Conservation (phyloP, 2,113 vertebrate species). For the Aptenodytes forsteri region DNA sequence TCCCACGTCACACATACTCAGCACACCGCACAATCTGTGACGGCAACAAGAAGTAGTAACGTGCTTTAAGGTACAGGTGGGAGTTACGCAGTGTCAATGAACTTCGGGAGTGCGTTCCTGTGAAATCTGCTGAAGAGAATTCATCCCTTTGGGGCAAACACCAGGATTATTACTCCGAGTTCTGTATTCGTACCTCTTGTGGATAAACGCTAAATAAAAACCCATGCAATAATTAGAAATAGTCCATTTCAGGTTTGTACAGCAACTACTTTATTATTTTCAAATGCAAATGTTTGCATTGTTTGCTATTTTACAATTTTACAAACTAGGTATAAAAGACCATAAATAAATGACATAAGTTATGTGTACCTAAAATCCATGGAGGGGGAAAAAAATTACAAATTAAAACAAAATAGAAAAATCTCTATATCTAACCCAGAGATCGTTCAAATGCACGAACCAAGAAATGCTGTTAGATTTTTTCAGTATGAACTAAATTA, state of each 20-base stretch:
- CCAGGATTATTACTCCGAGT: background rate
- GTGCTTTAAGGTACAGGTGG: rapidly evolving
- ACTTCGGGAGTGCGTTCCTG: background rate
- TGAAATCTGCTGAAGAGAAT: background rate
- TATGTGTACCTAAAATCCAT: constrained; percentile 96
- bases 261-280: constrained; percentile 96
- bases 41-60: rapidly evolving
- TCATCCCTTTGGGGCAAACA: background rate
- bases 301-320: constrained; percentile 98
- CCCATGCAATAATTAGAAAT: background rate
- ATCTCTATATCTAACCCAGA: constrained; percentile 87
- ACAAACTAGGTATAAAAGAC: constrained; percentile 99
- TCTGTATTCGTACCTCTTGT: background rate
- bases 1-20: background rate
- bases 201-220: background rate
- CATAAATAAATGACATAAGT: constrained; percentile 99
- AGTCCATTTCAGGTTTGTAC: constrained; percentile 67
- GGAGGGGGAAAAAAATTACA: constrained; percentile 74
- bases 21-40: rapidly evolving
- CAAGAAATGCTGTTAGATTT: constrained; percentile 81
- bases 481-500: constrained; percentile 86
- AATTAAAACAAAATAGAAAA: constrained; percentile 87
- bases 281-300: constrained; percentile 93
- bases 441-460: constrained; percentile 81
- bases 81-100: rapidly evolving